phyloP scores from a whole-genome alignment of 2,113 vertebrate genomes.

The Sapajus apella region DNA sequence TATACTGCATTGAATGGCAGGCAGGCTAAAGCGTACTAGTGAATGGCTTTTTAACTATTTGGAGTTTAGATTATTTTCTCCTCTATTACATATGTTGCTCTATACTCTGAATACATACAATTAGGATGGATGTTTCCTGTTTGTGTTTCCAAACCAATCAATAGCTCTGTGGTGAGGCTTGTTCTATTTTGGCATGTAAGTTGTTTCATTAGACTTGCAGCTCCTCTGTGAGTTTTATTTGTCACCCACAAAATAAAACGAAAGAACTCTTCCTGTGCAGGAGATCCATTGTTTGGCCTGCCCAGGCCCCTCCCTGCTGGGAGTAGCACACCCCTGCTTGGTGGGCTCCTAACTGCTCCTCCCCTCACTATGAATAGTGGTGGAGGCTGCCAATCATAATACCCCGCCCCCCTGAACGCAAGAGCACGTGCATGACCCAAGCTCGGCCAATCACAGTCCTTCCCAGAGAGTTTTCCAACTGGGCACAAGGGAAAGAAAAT shows the following conservation, averaged over 20 bases:
- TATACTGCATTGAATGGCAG: background rate
- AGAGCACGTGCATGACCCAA: background rate
- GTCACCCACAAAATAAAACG: background rate
- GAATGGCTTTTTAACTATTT: background rate
- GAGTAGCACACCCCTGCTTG: background rate
- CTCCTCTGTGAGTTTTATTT: conserved; percentile 4
- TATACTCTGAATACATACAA: background rate
- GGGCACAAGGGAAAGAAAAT: background rate
- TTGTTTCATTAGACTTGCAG: conserved; percentile 33
- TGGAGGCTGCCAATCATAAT: background rate
- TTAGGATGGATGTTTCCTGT: conserved; percentile 2
- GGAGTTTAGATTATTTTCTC: background rate
- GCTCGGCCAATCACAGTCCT: background rate
- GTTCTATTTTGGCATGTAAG: conserved; percentile 16
- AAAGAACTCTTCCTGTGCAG: background rate
- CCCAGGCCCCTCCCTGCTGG: background rate
- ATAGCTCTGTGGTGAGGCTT: background rate
- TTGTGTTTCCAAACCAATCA: background rate
- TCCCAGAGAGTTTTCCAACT: background rate
- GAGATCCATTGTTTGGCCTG: background rate
- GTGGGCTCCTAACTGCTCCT: background rate
- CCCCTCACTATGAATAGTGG: background rate
- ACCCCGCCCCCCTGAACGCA: background rate
- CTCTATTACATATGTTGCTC: background rate
- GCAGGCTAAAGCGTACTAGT: background rate